Evolutionary conservation across 2,113 vertebrate species (phyloP).

Genomic region (Redunca redunca): DNA sequence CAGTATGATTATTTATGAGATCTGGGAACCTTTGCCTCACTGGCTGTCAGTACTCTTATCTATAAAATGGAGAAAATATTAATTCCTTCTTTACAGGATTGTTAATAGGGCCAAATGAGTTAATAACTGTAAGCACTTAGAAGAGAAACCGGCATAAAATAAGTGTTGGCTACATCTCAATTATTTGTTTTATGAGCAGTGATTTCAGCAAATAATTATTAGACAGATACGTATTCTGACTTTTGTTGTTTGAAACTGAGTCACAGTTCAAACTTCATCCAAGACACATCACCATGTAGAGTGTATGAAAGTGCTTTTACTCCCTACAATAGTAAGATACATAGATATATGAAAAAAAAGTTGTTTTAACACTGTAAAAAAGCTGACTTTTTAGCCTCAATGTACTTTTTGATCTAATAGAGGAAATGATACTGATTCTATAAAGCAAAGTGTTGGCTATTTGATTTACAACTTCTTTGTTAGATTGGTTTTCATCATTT

Average conservation of each 20-base stretch:
- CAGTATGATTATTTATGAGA: neutral
- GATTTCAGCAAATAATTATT: neutral
- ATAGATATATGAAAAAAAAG: neutral
- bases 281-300: neutral
- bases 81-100: neutral
- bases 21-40: neutral
- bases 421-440: neutral
- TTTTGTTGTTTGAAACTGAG: neutral
- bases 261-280: neutral
- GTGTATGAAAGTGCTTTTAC: neutral
- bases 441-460: neutral
- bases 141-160: neutral
- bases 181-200: neutral
- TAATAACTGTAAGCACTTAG: neutral
- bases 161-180: neutral
- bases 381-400: neutral
- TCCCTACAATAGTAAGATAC: neutral
- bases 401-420: neutral
- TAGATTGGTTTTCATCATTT: slow-evolving; percentile 16
- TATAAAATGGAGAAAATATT: neutral
- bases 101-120: neutral
- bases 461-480: slow-evolving; percentile 28
- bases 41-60: neutral
- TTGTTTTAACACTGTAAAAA: neutral
- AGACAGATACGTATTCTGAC: neutral